Base-by-base conservation (phyloP, 1,140 invertebrate species). In the Nylanderia fulva region DNA sequence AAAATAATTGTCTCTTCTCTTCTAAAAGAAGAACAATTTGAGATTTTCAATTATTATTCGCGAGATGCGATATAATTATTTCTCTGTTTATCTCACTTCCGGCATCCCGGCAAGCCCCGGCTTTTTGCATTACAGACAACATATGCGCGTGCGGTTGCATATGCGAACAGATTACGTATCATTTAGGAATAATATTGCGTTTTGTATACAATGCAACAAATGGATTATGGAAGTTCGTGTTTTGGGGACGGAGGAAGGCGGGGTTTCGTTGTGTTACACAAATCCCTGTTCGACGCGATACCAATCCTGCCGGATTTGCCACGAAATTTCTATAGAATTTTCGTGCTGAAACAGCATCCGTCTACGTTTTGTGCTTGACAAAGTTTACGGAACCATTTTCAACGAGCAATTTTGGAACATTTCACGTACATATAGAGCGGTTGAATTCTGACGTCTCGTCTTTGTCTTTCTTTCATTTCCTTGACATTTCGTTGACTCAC, bases 211-310 rank as follows among this genome's bases (percentile, higher is more conserved):
- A 6, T 18, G 8, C 76, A 54, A 56, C 68, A 80, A 69, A 69
- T 69, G 68, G 36, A 80, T 80, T 69, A 69, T 69, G n/a, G n/a
- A 48, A 77, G 33, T n/a, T 58, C 48, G 24, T 36, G n/a, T 68
- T 54, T 21, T 52, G 15, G 3, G 39, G 36, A 42, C 9, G 3
- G 45, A 18, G 45, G 5, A 48, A 18, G 33, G 21, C 15, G 15
- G 45, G 9, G 33, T 56, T 52, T 18, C 13, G 64, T 80, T 56
- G 48, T 36, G 24, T 54, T 29, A 42, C 48, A 56, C 7, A 80
- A 79, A 80, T 79, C 33, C 76, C 21, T 39, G 33, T 79, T 80
- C 76, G 64, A 56, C 36, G 48, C 21, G 36, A 80, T 80, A 80
- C 76, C 76, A 69, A 68, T 80, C 48, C 76, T 69, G 21, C 5